A percentile compares a stretch with the other conserved stretches of the same genome.
phyloP scores from a whole-genome alignment of 2,888 invertebrate species.

The Tachystola acroxantha region DNA sequence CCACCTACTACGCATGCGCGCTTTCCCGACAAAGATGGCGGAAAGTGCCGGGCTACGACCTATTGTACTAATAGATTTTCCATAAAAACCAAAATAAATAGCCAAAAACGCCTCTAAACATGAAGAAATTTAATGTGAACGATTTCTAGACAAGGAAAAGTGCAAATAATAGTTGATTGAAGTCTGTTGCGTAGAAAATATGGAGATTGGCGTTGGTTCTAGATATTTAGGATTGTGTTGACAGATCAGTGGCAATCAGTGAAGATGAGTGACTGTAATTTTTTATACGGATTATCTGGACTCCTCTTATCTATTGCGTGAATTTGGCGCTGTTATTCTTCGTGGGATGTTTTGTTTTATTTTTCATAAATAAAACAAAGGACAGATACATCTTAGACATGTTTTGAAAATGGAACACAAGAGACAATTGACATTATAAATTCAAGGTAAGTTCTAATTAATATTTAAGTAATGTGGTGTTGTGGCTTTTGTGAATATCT shows the following conservation, averaged over 20 bases:
- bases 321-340: not conserved
- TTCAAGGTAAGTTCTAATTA: slow-evolving; percentile 1
- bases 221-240: slow-evolving; percentile 35
- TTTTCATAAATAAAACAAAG: slow-evolving; percentile 1
- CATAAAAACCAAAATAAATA: slow-evolving; percentile 25
- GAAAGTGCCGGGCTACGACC: slow-evolving; percentile 31
- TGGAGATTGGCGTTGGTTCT: slow-evolving; percentile 5
- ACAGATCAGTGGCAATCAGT: slow-evolving; percentile 44
- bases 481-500: no score
- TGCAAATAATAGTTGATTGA: slow-evolving; percentile 13
- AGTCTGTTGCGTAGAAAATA: slow-evolving; percentile 9
- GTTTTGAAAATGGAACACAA: not conserved
- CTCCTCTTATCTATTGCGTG: slow-evolving; percentile 14
- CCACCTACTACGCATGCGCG: slow-evolving; percentile 41
- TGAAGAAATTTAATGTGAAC: slow-evolving; percentile 6
- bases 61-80: slow-evolving; percentile 39
- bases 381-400: not conserved
- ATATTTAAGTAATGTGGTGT: no score
- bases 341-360: not conserved
- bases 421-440: no score
- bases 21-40: slow-evolving; percentile 42
- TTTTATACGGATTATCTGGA: slow-evolving; percentile 24
- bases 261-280: slow-evolving; percentile 40
- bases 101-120: slow-evolving; percentile 4
- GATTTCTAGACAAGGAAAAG: not conserved